Evolutionary conservation across 2,888 invertebrate genomes (phyloP), one percentile per base, ranked within the genome.

Genomic region (Molorchus minor): DNA sequence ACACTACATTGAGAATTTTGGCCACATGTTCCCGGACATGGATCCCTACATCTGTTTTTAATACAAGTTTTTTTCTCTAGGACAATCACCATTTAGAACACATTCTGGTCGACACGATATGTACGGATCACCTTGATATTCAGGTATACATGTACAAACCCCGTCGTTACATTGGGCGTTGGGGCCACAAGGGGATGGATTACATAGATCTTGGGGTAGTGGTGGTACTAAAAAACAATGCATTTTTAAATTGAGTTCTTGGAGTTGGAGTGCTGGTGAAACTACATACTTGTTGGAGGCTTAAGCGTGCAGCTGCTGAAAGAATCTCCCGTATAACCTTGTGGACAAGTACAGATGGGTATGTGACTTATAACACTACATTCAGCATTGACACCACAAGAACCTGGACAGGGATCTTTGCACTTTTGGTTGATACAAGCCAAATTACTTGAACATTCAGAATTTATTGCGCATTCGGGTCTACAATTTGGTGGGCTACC

Each of bases 71-170:
- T n/a, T 87, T 70, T 89, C 83, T 59, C 83, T 73, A 0, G 87
- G 76, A 78, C 93, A 93, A 65, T 93, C 92, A 47, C 86, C 86
- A 76, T 89, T 93, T 10, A 88, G 84, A 10, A 91, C 83, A 77
- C 93, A 93, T 82, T 93, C 92, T 1, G 92, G 93, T 65, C 89
- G 86, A 74, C 92, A 93, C 13, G 88, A 89, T 21, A 84, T 78
- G 73, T 88, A 89, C 13, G 92, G 91, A 81, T 92, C 89, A 36
- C 93, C 93, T 56, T 86, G 85, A 75, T 89, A 91, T 70, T 90
- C 90, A 15, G 83, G 80, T 52, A 88, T 75, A 73, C 93, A 93
- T 12, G 86, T 85, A 75, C 93, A 93, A 58, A 84, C 77, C 13
- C 75, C 90, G 88, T 77, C 84, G 81, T 25, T 65, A 72, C 90